Base-by-base conservation (phyloP, 92 coral and sea anemone genomes). In the Galaxea fascicularis region DNA sequence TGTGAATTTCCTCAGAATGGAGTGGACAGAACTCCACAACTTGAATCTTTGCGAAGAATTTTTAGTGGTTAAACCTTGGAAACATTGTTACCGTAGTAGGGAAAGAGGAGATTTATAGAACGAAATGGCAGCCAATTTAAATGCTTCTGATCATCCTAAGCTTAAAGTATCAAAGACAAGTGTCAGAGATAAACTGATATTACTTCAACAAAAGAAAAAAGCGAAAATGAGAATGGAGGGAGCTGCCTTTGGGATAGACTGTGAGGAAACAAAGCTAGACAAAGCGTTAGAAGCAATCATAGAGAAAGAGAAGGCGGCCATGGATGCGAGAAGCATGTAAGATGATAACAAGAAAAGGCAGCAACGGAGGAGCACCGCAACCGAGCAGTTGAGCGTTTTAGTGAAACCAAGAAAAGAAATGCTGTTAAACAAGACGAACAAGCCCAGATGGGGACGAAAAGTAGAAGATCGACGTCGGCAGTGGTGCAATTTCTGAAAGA, bases 101-200 rank as follows among this genome's bases (percentile, higher is more conserved):
- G 89, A 89, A 73, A 70, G 89, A 78, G 89, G 86, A 62, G 87
- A 71, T 26, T 71, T 83, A 3, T 88, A 85, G 88, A 74, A 67
- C 45, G 59, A 84, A 16, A 57, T 89, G 22, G 87, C 84, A 27
- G 83, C 66, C 53, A 82, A 81, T 56, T 76, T 88, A 20, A 67
- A 82, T 59, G 74, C 70, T 49, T 29, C 82, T 58, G n/a, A 75
- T 27, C 45, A 76, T 31, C 87, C 87, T 13, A 25, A 39, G 66
- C 82, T 88, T 60, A 68, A 88, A 53, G 91, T 82, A 41, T 60
- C 79, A 27, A 75, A 88, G 64, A 74, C 88, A 65, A 73, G 83
- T 53, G 87, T 88, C 35, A 65, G 91, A 77, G 91, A 88, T 62
- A 60, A 79, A 20, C 84, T 88, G 27, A 88, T 66, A 31, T 39